Conservation (phyloP, 2,888 invertebrate species). For the Buathra laborator region DNA sequence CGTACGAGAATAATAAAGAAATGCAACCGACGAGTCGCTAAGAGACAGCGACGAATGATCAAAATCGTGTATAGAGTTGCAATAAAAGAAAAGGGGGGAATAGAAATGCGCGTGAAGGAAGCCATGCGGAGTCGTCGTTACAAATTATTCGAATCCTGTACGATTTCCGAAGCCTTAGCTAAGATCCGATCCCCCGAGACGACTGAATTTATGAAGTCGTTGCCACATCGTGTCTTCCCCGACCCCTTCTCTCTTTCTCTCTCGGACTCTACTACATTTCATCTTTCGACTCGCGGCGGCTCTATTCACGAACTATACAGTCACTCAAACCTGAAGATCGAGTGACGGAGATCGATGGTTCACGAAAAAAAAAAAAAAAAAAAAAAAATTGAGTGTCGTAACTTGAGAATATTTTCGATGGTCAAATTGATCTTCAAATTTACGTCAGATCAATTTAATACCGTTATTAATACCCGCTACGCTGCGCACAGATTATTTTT, state of each 20-base stretch:
- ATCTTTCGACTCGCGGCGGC: conserved; percentile 70
- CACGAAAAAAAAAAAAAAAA: background rate
- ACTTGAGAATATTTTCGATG: conserved; percentile 21
- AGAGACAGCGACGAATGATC: conserved; percentile 42
- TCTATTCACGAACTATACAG: conserved; percentile 69
- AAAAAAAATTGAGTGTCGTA: conserved; percentile 32
- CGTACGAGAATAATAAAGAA: conserved; percentile 9
- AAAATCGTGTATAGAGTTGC: conserved; percentile 43
- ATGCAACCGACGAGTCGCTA: conserved; percentile 7
- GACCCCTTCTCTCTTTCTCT: conserved; percentile 23
- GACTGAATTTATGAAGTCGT: conserved; percentile 82
- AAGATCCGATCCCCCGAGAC: conserved; percentile 78
- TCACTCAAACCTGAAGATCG: conserved; percentile 47
- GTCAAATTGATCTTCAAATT: conserved; percentile 33
- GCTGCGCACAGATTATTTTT: conserved; percentile 6
- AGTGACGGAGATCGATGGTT: conserved; percentile 57
- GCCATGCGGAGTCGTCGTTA: conserved; percentile 75
- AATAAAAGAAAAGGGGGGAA: conserved; percentile 57
- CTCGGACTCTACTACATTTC: conserved; percentile 58
- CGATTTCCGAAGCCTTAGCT: conserved; percentile 85
- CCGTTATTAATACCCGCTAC: conserved; percentile 27
- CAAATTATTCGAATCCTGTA: conserved; percentile 85
- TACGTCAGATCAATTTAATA: conserved; percentile 44
- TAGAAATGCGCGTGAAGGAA: conserved; percentile 74
- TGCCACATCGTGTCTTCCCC: conserved; percentile 76